Evolutionary conservation across 1,140 invertebrate genomes (phyloP).

Genomic region (Mercenaria mercenaria): DNA sequence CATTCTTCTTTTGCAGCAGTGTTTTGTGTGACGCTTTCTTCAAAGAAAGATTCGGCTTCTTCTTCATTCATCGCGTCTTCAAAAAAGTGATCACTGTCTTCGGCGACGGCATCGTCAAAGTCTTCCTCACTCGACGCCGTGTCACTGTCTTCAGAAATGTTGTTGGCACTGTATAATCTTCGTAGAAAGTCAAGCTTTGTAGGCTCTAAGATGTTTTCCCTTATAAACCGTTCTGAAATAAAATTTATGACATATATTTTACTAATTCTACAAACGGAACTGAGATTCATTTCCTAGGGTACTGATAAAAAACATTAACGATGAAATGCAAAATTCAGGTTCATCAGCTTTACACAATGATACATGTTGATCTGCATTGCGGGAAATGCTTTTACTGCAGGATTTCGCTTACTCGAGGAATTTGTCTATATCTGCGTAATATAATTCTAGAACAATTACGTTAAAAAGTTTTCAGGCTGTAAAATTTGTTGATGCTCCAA

Average conservation of each 20-base stretch:
- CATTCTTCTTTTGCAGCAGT: not conserved
- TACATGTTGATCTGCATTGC: not conserved
- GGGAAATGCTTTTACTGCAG: too few species aligned
- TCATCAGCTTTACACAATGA: not conserved
- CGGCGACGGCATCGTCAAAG: not conserved
- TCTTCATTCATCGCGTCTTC: not conserved
- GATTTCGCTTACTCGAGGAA: not conserved
- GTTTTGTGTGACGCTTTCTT: not conserved
- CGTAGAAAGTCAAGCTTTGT: not conserved
- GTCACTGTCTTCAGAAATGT: not conserved
- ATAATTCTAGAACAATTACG: too few species aligned
- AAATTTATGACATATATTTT: not conserved
- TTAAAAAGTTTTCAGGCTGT: too few species aligned
- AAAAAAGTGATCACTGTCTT: not conserved
- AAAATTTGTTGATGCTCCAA: too few species aligned
- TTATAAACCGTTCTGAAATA: conserved; percentile 10
- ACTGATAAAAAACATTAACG: too few species aligned
- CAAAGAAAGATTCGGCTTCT: not conserved
- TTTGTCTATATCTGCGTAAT: not conserved
- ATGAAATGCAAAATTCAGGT: not conserved
- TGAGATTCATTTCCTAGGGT: not conserved
- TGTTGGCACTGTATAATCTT: not conserved
- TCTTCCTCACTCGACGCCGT: not conserved
- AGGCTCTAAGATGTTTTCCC: conserved; percentile 13
- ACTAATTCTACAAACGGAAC: not conserved